A percentile compares a stretch with the other conserved stretches of the same genome.
phyloP scores from a whole-genome alignment of 2,113 vertebrate genomes.

The Mirounga angustirostris region DNA sequence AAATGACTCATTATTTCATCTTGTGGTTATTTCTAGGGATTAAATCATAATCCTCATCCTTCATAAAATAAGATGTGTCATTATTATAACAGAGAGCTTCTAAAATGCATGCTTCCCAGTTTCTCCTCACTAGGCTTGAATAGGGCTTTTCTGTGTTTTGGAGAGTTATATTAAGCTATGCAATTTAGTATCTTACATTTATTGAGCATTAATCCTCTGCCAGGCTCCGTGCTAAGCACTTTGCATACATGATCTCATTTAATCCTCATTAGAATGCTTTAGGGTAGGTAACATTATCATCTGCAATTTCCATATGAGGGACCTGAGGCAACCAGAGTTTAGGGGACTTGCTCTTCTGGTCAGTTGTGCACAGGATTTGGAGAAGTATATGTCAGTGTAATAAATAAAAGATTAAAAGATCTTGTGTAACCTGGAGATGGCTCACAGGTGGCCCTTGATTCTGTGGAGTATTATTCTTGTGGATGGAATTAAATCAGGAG shows the following conservation, averaged over 20 bases:
- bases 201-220: not conserved
- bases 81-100: not conserved
- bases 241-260: not conserved
- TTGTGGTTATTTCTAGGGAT: constrained; percentile 49
- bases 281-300: not conserved
- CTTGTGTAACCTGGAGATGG: not conserved
- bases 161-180: not conserved
- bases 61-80: not conserved
- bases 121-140: not conserved
- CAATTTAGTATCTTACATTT: not conserved
- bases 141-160: not conserved
- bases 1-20: not conserved
- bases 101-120: not conserved
- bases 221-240: not conserved
- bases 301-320: not conserved
- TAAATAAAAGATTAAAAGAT: not conserved
- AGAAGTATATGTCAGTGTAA: not conserved
- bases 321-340: not conserved
- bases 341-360: not conserved
- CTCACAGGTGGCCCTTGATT: not conserved
- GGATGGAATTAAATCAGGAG: not conserved
- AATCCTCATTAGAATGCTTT: not conserved
- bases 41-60: constrained; percentile 53
- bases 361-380: not conserved
- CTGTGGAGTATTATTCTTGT: not conserved